A percentile compares a stretch with the other conserved stretches of the same genome.
phyloP scores from a whole-genome alignment of 2,797 vertebrate genomes.

The Eulemur rubriventer region DNA sequence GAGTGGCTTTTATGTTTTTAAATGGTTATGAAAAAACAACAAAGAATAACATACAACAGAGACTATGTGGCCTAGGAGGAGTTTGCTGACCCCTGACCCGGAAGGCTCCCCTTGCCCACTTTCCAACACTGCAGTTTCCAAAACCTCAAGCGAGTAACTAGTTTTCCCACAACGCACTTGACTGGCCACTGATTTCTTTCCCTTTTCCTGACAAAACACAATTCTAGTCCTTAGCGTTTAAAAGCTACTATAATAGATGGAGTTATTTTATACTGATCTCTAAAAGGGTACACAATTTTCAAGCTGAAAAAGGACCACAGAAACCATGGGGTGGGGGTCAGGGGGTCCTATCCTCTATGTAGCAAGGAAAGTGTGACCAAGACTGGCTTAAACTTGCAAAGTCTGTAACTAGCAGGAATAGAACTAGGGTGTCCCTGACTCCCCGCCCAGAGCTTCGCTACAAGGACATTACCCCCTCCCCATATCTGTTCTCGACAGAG shows the following conservation, averaged over 20 bases:
- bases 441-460: neutral
- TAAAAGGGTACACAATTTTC: neutral
- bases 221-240: neutral
- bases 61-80: neutral
- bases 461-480: neutral
- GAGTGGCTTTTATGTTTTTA: neutral
- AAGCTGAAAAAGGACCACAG: neutral
- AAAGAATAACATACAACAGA: neutral
- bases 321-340: neutral
- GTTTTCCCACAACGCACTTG: rapidly evolving
- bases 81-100: neutral
- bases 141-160: neutral
- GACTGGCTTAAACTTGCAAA: neutral
- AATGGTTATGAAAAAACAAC: neutral
- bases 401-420: too few relatives aligned
- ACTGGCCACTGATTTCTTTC: too few relatives aligned
- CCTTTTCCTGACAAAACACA: neutral
- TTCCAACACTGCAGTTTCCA: neutral
- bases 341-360: neutral
- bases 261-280: neutral
- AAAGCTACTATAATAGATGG: neutral
- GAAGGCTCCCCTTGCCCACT: neutral
- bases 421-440: neutral
- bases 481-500: too few relatives aligned
- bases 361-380: neutral